phyloP scores from a whole-genome alignment of 2,888 invertebrate genomes.

The Troides oblongomaculatus region DNA sequence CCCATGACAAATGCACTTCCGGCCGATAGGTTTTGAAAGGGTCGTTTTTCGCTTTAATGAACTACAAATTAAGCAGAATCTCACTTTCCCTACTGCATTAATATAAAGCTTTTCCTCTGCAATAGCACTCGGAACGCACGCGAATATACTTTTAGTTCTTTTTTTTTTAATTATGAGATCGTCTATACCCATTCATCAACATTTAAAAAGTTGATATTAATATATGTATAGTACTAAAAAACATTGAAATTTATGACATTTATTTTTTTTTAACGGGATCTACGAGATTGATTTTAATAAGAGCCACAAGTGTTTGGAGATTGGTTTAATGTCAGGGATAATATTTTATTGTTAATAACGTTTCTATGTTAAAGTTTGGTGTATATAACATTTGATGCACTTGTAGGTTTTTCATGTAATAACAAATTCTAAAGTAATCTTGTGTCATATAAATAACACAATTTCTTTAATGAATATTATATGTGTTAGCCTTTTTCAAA shows the following conservation, averaged over 20 bases:
- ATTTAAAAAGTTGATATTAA: not conserved
- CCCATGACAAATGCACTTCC: constrained; percentile 2
- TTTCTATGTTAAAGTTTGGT: no score
- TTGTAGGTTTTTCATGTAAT: no score
- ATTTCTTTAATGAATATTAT: no score
- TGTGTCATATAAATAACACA: no score
- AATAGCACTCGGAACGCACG: not conserved
- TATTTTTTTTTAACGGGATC: not conserved
- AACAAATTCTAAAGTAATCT: no score
- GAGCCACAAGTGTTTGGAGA: not conserved
- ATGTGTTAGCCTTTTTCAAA: no score
- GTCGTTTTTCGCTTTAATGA: not conserved
- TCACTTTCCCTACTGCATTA: not conserved
- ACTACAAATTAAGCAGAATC: constrained; percentile 6
- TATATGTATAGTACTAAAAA: not conserved
- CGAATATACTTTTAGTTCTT: not conserved
- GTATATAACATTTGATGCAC: no score
- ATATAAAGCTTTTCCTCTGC: constrained; percentile 1
- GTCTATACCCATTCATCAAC: not conserved
- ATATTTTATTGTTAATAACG: no score
- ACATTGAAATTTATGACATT: not conserved
- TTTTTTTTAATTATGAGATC: not conserved
- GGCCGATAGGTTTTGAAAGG: not conserved
- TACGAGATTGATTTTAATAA: not conserved
- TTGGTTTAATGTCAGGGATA: no score